Percentiles rank a stretch among this genome's conserved stretches.
These are phyloP conservation scores for Slavum lentiscoides DNA, from an alignment of 2,888 invertebrate species.

Conservation along the genomic window DNA sequence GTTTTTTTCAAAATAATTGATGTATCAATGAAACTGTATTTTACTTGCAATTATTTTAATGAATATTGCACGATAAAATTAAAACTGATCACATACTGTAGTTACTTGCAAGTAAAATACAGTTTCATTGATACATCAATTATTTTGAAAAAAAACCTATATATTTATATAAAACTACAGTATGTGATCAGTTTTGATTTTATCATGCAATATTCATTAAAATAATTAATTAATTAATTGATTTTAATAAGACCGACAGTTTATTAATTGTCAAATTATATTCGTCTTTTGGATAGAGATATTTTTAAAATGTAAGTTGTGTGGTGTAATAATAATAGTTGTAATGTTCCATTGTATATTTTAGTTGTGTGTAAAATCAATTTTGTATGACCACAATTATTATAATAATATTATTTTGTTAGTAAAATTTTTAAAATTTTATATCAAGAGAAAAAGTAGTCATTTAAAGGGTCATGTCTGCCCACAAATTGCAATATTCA, in stretches of 20 bases:
- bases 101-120: neutral
- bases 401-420: conserved; percentile 1
- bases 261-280: conserved; percentile 24
- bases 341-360: neutral
- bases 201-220: conserved; percentile 10
- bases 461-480: neutral
- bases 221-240: neutral
- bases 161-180: neutral
- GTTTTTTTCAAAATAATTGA: neutral
- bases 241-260: neutral
- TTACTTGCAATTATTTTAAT: neutral
- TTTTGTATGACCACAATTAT: neutral
- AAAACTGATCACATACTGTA: neutral
- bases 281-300: neutral
- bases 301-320: neutral
- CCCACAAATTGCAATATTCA: conserved; percentile 21
- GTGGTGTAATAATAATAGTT: neutral
- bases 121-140: neutral
- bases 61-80: conserved; percentile 6
- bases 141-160: conserved; percentile 2
- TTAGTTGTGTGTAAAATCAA: neutral
- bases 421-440: neutral
- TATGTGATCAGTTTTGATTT: neutral
- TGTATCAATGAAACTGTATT: neutral
- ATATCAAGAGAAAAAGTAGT: neutral